Evolutionary conservation across 2,113 vertebrate genomes (phyloP).

Genomic region (Nyctibius bracteatus): DNA sequence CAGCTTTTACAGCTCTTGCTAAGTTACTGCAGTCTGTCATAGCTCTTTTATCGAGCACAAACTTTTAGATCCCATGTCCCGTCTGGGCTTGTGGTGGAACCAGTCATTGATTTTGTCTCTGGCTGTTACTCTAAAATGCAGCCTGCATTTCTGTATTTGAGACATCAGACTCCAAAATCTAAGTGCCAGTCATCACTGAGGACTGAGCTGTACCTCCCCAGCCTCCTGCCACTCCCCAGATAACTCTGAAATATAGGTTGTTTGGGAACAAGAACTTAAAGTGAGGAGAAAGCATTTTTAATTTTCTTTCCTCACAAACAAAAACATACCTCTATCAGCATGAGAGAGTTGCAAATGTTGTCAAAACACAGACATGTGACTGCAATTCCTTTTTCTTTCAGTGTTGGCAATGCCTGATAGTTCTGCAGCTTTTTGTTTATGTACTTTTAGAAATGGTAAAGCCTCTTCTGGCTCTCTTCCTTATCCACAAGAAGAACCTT

Average conservation of each 20-base stretch:
- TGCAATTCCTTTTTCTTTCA: background rate
- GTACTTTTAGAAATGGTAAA: background rate
- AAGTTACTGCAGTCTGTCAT: background rate
- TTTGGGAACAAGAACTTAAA: background rate
- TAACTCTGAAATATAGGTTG: background rate
- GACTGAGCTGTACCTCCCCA: background rate
- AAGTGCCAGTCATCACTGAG: background rate
- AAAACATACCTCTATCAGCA: background rate
- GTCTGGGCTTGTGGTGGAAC: background rate
- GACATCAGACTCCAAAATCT: background rate
- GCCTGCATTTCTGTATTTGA: background rate
- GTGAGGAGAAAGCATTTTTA: background rate
- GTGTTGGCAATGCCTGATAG: background rate
- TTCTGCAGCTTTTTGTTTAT: background rate
- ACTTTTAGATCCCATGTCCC: background rate
- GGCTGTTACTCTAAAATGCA: background rate
- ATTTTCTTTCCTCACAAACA: background rate
- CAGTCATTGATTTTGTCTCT: background rate
- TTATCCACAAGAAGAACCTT: background rate
- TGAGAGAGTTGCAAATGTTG: background rate
- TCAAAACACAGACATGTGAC: background rate
- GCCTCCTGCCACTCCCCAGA: background rate
- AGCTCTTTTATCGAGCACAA: background rate
- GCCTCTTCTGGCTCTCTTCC: background rate
- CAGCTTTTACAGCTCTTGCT: background rate